These are phyloP conservation scores for Hippocampus abdominalis DNA, from an alignment of 2,113 vertebrate species.

Conservation along the genomic window DNA sequence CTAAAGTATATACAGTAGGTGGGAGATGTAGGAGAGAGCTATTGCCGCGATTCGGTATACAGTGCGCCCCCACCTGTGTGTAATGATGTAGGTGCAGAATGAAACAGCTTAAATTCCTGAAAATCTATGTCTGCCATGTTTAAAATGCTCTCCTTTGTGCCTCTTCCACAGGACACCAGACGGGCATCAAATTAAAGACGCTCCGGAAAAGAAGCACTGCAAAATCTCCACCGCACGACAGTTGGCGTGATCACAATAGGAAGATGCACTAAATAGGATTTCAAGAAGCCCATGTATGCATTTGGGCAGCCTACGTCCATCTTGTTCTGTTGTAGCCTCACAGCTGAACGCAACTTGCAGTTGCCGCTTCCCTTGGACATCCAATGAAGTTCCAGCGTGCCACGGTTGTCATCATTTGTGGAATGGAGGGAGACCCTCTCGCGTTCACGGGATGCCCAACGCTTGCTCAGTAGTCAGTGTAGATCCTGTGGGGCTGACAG, in stretches of 20 bases:
- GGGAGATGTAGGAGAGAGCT: conserved; percentile 10
- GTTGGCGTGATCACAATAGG: background rate
- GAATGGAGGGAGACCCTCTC: background rate
- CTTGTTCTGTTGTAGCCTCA: background rate
- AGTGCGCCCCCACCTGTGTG: background rate
- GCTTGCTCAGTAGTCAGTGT: conserved; percentile 98
- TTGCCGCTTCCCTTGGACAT: background rate
- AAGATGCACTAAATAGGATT: background rate
- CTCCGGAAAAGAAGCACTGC: background rate
- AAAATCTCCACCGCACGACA: background rate
- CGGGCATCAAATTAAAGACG: conserved; percentile 3
- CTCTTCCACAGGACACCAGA: conserved; percentile 30
- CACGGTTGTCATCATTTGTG: background rate
- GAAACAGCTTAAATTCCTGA: background rate
- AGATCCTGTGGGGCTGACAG: conserved; percentile 93
- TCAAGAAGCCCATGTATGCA: background rate
- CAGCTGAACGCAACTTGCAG: background rate
- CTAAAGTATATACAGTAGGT: conserved; percentile 21
- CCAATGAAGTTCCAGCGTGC: background rate
- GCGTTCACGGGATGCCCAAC: conserved; percentile 54
- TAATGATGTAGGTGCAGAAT: background rate
- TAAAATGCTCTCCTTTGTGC: background rate
- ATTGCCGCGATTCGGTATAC: background rate
- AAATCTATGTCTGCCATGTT: background rate
- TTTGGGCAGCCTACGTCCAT: background rate